These are phyloP conservation scores for Mongoloraphidia duomilia DNA, from an alignment of 2,888 invertebrate genomes.

Conservation along the genomic window DNA sequence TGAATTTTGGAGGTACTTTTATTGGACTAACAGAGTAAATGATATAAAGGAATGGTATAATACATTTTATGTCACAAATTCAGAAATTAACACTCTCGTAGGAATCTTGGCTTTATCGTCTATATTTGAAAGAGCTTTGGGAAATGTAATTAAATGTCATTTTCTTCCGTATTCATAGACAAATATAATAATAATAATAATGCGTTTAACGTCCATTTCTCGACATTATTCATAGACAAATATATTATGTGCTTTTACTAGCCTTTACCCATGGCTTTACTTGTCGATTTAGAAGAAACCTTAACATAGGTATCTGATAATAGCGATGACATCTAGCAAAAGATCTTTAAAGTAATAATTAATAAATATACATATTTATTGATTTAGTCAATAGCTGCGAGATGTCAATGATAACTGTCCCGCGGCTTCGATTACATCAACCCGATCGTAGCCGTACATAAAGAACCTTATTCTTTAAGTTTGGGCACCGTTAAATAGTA, in stretches of 20 bases:
- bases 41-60: slow-evolving; percentile 5
- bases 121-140: slow-evolving; percentile 7
- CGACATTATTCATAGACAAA: not conserved
- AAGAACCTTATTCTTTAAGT: too few species aligned
- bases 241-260: not conserved
- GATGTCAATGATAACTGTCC: too few species aligned
- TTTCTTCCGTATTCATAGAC: not conserved
- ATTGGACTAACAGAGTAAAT: slow-evolving; percentile 4
- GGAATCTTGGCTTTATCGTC: slow-evolving; percentile 4
- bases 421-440: too few species aligned
- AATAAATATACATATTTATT: too few species aligned
- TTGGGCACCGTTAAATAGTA: too few species aligned
- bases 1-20: not conserved
- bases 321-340: too few species aligned
- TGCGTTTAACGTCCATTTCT: not conserved
- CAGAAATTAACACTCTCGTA: slow-evolving; percentile 1
- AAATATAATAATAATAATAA: not conserved
- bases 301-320: too few species aligned
- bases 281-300: too few species aligned
- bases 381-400: too few species aligned
- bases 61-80: not conserved
- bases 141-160: slow-evolving; percentile 5
- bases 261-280: too few species aligned
- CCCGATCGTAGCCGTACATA: too few species aligned
- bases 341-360: too few species aligned